A percentile compares a stretch with the other conserved stretches of the same genome.
phyloP scores from a whole-genome alignment of 2,797 vertebrate genomes.

The Momotus momota region DNA sequence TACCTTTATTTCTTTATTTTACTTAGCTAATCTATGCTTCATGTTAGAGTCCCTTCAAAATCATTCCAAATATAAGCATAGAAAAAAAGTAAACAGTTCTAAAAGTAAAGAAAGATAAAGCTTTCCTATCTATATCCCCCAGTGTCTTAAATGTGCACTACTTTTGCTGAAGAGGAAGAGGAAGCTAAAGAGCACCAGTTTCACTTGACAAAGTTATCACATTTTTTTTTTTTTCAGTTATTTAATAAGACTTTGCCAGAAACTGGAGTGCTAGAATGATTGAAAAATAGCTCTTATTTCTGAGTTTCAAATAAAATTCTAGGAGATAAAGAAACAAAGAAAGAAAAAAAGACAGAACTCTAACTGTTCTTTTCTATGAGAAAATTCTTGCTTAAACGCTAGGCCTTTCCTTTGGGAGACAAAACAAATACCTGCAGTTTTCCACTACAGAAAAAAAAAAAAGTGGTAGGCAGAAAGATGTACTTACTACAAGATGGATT shows the following conservation, averaged over 20 bases:
- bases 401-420: not conserved
- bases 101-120: constrained; percentile 22
- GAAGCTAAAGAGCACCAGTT: not conserved
- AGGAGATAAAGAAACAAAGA: not conserved
- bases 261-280: not conserved
- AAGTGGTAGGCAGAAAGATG: constrained; percentile 14
- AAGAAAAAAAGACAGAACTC: not conserved
- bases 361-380: not conserved
- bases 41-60: not conserved
- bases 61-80: not conserved
- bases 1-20: not conserved
- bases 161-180: constrained; percentile 42
- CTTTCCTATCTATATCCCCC: not conserved
- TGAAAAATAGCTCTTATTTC: constrained; percentile 25
- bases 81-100: not conserved
- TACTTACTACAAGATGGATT: not conserved
- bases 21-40: not conserved
- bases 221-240: constrained; percentile 36
- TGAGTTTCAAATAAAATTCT: constrained; percentile 13
- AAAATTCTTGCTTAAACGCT: not conserved
- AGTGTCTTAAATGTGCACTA: not conserved
- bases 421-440: constrained; percentile 50
- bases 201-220: not conserved
- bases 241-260: constrained; percentile 41
- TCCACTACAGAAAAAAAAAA: not conserved